Conservation (phyloP, 2,888 invertebrate genomes). For the Parnassius glacialis region DNA sequence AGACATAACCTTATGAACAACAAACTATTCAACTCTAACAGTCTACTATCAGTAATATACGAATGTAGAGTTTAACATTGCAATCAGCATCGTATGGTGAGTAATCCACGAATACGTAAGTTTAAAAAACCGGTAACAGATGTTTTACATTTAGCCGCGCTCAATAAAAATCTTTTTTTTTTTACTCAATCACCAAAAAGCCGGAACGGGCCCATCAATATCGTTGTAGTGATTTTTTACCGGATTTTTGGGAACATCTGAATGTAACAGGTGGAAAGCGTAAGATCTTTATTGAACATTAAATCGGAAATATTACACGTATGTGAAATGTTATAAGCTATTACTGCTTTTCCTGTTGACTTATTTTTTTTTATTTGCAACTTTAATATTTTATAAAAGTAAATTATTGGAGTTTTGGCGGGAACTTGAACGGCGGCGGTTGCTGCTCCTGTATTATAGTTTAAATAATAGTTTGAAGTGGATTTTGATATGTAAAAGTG, state of each 20-base stretch:
- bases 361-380: too few species aligned
- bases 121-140: constrained; percentile 43
- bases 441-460: too few species aligned
- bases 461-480: too few species aligned
- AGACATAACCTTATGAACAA: too few species aligned
- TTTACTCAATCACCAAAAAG: constrained; percentile 43
- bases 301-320: constrained; percentile 16
- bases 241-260: constrained; percentile 52
- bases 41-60: constrained; percentile 62
- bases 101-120: constrained; percentile 44
- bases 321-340: not conserved
- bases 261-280: constrained; percentile 54
- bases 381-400: too few species aligned
- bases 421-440: too few species aligned
- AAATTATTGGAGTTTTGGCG: too few species aligned
- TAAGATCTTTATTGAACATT: constrained; percentile 29
- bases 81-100: constrained; percentile 67
- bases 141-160: constrained; percentile 40
- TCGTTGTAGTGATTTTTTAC: constrained; percentile 53
- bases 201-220: constrained; percentile 59
- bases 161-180: constrained; percentile 44
- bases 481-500: too few species aligned
- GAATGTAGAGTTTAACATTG: constrained; percentile 71
- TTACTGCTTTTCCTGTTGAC: too few species aligned
- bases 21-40: too few species aligned